Conservation (phyloP, 2,888 invertebrate species). For the Prosopocoilus inquinatus region DNA sequence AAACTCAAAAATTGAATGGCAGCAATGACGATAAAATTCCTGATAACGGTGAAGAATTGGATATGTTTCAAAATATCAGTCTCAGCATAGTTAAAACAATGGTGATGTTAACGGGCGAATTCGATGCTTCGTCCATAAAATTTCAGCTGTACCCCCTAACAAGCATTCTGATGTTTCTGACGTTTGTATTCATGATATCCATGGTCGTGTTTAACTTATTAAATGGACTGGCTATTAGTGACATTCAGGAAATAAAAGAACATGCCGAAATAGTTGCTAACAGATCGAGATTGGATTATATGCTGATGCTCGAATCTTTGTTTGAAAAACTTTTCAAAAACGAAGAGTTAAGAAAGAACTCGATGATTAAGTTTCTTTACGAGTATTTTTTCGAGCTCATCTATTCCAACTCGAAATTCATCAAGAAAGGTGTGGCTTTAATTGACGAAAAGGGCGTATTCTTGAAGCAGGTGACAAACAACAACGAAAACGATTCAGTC, state of each 20-base stretch:
- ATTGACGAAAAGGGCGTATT: no score
- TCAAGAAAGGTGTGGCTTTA: no score
- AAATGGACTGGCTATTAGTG: constrained; percentile 82
- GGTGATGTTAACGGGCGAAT: constrained; percentile 84
- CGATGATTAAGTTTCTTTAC: no score
- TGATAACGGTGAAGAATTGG: constrained; percentile 58
- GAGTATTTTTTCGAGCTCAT: no score
- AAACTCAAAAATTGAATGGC: not conserved
- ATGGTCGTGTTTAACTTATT: constrained; percentile 80
- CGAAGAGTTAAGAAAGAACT: no score
- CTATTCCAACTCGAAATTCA: no score
- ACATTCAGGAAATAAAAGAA: constrained; percentile 73
- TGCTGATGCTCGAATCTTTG: not conserved
- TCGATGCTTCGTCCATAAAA: constrained; percentile 75
- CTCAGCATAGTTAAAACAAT: constrained; percentile 77
- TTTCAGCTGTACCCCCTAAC: constrained; percentile 67
- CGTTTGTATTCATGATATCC: constrained; percentile 80
- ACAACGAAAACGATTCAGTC: no score
- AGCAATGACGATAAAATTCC: constrained; percentile 2
- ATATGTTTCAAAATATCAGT: constrained; percentile 68
- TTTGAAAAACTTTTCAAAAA: not conserved
- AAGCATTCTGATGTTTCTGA: constrained; percentile 72
- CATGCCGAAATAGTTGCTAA: constrained; percentile 69
- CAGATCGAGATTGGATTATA: not conserved
- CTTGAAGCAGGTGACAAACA: no score